A percentile compares a stretch with the other conserved stretches of the same genome.
phyloP scores from a whole-genome alignment of 2,113 vertebrate genomes.

The Ramphastos sulfuratus region DNA sequence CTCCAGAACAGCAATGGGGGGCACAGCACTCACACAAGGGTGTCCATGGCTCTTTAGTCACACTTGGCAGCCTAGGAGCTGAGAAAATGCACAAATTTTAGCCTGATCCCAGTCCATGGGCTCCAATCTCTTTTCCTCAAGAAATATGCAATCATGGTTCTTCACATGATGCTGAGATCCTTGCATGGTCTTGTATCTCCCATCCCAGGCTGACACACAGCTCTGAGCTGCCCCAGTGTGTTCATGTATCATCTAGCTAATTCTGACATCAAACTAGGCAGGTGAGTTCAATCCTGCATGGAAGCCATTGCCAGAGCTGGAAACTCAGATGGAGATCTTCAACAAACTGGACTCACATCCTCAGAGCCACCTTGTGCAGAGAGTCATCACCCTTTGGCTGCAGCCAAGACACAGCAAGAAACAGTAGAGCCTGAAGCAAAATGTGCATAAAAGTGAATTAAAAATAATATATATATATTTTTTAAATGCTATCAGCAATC shows the following conservation, averaged over 20 bases:
- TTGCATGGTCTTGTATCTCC: rapidly evolving
- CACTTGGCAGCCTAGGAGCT: neutral
- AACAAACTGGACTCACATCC: neutral
- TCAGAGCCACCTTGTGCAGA: neutral
- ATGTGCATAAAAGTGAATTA: neutral
- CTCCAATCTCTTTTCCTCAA: neutral
- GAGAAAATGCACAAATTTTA: neutral
- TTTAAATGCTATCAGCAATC: neutral
- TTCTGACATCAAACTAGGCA: neutral
- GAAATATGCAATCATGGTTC: neutral
- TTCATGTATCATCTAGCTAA: neutral
- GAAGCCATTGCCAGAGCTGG: rapidly evolving
- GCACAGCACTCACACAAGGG: neutral
- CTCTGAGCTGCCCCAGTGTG: neutral
- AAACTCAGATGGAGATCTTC: neutral
- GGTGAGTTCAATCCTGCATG: neutral
- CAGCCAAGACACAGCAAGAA: neutral
- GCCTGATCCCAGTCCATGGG: neutral
- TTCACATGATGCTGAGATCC: rapidly evolving
- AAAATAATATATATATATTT: too few relatives aligned
- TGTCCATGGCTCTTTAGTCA: neutral
- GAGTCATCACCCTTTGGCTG: neutral
- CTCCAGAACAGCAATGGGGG: neutral
- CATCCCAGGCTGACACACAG: neutral
- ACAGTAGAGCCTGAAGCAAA: neutral